These are phyloP conservation scores for Mesocricetus auratus DNA, from an alignment of 2,113 vertebrate species.

Conservation along the genomic window DNA sequence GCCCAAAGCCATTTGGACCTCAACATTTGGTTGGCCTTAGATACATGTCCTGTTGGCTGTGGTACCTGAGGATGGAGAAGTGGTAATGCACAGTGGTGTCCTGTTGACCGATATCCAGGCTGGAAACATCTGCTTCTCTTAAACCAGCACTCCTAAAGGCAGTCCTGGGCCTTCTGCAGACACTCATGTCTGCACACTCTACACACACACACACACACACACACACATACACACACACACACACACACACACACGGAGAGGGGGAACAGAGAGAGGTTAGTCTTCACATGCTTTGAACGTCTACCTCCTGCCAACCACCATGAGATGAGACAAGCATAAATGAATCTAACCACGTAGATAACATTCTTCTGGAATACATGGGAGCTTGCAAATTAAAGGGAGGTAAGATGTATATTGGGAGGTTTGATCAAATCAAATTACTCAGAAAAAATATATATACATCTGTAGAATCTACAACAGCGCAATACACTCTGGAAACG, in stretches of 20 bases:
- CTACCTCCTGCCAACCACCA: not conserved
- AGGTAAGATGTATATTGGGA: conserved; percentile 43
- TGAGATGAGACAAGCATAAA: conserved; percentile 5
- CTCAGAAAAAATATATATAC: conserved; percentile 39
- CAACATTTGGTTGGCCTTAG: not conserved
- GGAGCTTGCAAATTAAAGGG: conserved; percentile 35
- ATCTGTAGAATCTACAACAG: conserved; percentile 8
- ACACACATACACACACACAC: no score
- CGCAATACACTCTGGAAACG: conserved; percentile 48
- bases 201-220: no score
- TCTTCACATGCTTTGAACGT: conserved; percentile 15
- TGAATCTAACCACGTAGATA: conserved; percentile 28
- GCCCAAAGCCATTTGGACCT: not conserved
- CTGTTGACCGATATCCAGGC: not conserved
- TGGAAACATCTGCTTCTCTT: conserved; percentile 13
- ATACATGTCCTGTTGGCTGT: conserved; percentile 23
- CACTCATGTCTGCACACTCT: accelerated
- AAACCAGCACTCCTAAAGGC: conserved; percentile 5
- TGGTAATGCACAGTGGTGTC: not conserved
- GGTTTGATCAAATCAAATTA: conserved; percentile 67
- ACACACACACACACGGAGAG: not conserved
- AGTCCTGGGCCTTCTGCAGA: not conserved
- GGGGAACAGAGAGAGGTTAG: not conserved
- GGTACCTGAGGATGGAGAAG: not conserved
- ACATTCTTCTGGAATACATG: conserved; percentile 57